Base-by-base conservation (phyloP, 2,888 invertebrate genomes). In the Orgyia antiqua region DNA sequence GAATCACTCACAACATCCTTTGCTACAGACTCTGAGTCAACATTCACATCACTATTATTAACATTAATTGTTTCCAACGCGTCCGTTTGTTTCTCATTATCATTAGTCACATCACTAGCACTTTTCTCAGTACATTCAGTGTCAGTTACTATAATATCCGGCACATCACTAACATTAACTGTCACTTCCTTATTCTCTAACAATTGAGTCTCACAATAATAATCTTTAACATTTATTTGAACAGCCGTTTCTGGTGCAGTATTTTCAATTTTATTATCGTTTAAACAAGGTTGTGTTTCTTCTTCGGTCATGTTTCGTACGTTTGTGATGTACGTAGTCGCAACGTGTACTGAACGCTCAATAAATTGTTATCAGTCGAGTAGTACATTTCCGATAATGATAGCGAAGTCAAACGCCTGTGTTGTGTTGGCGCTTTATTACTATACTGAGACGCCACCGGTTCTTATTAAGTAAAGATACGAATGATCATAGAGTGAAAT, bases 231-330 rank as follows among this genome's bases (percentile, higher is more conserved):
- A n/a, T n/a, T n/a, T 42, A 24, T 24, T 18, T 37, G n/a, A n/a
- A n/a, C 26, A 38, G 23, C 6, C 15, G 15, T 15, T 6, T 15
- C 15, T 15, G 6, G 4, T 6, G 4, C 15, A 15, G 4, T 10
- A 10, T 4, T 10, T 23, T 23, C 23, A 10, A 23, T 10, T 23
- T 47, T 51, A 50, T 37, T 39, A n/a, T 39, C 41, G 18, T 39
- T 38, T 18, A 56, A 27, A 43, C 53, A 55, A 25, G 53, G 54
- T 39, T 51, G 48, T 30, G 36, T 55, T 54, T 66, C 62, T 31
- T 73, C 75, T 27, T 70, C 73, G 40, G 57, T 65, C 80, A 82
- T 80, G 55, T 44, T 61, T 28, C 9, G 15, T 19, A 42, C 36
- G 42, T 27, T 24, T 40, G 27, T 7, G 15, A 31, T 7, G 12